Evolutionary conservation across 2,888 invertebrate genomes (phyloP).

Genomic region (Hymenopus coronatus): DNA sequence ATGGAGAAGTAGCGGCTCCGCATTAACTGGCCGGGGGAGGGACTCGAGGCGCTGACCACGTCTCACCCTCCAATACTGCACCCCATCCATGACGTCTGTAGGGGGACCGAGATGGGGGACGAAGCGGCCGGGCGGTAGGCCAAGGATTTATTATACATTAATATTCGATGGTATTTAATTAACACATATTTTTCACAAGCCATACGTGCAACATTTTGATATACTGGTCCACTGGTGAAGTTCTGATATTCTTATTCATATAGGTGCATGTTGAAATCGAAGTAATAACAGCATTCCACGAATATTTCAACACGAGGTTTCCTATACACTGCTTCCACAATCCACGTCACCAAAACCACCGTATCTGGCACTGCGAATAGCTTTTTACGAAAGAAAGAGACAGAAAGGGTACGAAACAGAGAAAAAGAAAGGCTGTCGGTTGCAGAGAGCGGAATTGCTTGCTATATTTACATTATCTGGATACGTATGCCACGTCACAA

Average conservation of each 20-base stretch:
- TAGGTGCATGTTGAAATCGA: background rate
- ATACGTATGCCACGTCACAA: no score
- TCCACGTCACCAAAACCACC: background rate
- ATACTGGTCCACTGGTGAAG: background rate
- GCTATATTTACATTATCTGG: background rate
- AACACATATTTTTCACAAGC: no score
- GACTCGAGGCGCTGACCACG: no score
- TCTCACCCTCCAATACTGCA: no score
- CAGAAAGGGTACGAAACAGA: background rate
- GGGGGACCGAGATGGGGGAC: no score
- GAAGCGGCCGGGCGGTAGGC: no score
- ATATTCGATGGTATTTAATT: no score
- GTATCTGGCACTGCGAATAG: background rate
- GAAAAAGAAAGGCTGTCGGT: background rate
- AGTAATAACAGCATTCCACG: background rate
- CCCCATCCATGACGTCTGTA: no score
- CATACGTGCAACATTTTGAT: no score
- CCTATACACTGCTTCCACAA: background rate
- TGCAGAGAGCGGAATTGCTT: background rate
- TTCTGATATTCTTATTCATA: background rate
- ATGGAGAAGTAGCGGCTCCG: no score
- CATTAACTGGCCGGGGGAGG: no score
- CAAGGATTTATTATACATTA: no score
- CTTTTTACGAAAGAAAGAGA: background rate
- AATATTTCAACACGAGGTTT: background rate